Evolutionary conservation across 2,888 invertebrate genomes (phyloP).

Genomic region (Andrena dorsata): DNA sequence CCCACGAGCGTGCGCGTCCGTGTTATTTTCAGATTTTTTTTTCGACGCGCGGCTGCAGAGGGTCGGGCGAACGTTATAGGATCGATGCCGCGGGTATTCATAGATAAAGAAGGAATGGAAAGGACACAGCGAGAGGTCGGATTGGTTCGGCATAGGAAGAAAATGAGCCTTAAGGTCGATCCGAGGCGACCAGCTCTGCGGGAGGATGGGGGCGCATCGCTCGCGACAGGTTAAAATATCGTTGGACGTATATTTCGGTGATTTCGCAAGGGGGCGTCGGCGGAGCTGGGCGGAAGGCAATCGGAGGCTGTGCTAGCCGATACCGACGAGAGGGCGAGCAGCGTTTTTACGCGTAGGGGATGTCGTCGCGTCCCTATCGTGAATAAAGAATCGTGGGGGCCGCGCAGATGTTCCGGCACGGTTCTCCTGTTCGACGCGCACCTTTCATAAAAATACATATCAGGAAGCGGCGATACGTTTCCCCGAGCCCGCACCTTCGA

Average conservation of each 20-base stretch:
- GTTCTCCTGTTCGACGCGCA: conserved; percentile 18
- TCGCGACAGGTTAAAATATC: conserved; percentile 64
- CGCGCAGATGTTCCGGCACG: conserved; percentile 34
- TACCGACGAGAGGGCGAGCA: conserved; percentile 32
- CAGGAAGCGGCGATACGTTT: conserved; percentile 30
- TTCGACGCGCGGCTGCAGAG: background rate
- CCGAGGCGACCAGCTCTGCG: conserved; percentile 33
- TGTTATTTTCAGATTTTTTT: conserved; percentile 21
- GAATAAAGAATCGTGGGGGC: conserved; percentile 63
- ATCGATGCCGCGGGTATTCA: conserved; percentile 37
- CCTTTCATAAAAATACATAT: conserved; percentile 39
- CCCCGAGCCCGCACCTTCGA: conserved; percentile 47
- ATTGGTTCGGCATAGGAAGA: conserved; percentile 11
- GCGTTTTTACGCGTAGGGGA: conserved; percentile 58
- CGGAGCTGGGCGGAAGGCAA: background rate
- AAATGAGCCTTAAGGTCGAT: conserved; percentile 51
- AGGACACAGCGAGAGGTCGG: background rate
- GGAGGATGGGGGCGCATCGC: conserved; percentile 38
- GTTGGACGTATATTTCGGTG: conserved; percentile 61
- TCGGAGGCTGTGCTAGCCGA: conserved; percentile 34
- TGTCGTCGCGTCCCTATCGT: conserved; percentile 46
- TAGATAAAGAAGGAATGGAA: conserved; percentile 6
- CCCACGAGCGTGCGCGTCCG: background rate
- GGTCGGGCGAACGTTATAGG: conserved; percentile 18
- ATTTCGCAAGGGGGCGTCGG: conserved; percentile 33